phyloP scores from a whole-genome alignment of 37 sponge, comb jelly and placozoan genomes.

The Geodia barretti region DNA sequence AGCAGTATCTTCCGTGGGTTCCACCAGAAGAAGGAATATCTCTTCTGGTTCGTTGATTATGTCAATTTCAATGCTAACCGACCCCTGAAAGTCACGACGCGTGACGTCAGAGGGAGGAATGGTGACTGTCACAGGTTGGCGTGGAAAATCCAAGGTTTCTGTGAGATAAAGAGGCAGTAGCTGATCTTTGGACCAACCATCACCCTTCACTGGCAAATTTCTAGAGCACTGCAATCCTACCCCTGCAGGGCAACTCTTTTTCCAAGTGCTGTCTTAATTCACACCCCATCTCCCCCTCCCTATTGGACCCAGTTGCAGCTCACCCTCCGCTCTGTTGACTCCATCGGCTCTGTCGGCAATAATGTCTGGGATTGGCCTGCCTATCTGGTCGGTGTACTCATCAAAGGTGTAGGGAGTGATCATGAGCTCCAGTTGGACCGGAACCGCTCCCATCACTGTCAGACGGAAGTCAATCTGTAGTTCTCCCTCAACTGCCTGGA shows the following conservation, averaged over 20 bases:
- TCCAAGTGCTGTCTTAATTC: too few species aligned
- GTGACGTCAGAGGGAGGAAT: not conserved
- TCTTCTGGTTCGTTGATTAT: not conserved
- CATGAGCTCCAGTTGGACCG: not conserved
- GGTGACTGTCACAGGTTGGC: not conserved
- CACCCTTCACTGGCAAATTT: too few species aligned
- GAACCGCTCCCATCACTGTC: not conserved
- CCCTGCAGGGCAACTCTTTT: too few species aligned
- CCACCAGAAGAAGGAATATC: not conserved
- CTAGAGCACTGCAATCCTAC: too few species aligned
- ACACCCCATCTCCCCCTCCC: too few species aligned
- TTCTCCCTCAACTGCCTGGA: not conserved
- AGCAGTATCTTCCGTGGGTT: not conserved
- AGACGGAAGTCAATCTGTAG: not conserved
- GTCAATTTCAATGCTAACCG: not conserved
- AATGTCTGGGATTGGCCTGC: not conserved
- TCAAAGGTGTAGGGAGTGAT: not conserved
- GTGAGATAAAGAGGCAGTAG: too few species aligned
- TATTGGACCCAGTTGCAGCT: too few species aligned
- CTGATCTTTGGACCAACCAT: too few species aligned
- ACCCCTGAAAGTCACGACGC: not conserved
- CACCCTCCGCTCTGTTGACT: not conserved
- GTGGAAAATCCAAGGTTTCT: not conserved
- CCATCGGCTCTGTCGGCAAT: not conserved
- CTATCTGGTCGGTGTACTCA: not conserved